phyloP scores from a whole-genome alignment of 1,140 invertebrate genomes.

The Wiebesia pumilae region DNA sequence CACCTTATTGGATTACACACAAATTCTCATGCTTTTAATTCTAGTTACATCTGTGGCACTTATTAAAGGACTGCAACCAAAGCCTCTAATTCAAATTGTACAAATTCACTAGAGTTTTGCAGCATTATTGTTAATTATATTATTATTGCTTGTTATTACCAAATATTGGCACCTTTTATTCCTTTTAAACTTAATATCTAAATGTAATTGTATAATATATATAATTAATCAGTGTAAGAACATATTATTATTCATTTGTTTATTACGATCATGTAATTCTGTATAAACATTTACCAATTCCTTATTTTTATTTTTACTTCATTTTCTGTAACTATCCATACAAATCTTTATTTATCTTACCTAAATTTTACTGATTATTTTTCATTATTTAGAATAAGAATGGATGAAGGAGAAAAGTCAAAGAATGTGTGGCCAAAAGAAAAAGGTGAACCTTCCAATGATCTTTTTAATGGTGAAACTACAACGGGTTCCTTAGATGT shows the following conservation, averaged over 20 bases:
- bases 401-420: slow-evolving; percentile 58
- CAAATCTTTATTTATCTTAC: neutral
- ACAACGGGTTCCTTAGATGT: slow-evolving; percentile 67
- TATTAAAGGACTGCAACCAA: neutral
- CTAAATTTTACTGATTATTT: neutral
- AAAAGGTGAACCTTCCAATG: slow-evolving; percentile 64
- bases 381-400: slow-evolving; percentile 30
- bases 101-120: neutral
- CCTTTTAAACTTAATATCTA: neutral
- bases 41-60: neutral
- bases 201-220: neutral
- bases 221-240: neutral
- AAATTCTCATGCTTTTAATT: neutral
- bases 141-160: neutral
- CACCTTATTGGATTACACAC: neutral
- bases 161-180: neutral
- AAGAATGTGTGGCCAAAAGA: slow-evolving; percentile 69
- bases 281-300: neutral
- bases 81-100: neutral
- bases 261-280: too few relatives aligned
- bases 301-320: neutral
- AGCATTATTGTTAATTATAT: neutral
- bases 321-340: neutral
- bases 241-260: too few relatives aligned
- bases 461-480: slow-evolving; percentile 66